Base-by-base conservation (phyloP, 2,113 vertebrate genomes). In the Strigops habroptila region DNA sequence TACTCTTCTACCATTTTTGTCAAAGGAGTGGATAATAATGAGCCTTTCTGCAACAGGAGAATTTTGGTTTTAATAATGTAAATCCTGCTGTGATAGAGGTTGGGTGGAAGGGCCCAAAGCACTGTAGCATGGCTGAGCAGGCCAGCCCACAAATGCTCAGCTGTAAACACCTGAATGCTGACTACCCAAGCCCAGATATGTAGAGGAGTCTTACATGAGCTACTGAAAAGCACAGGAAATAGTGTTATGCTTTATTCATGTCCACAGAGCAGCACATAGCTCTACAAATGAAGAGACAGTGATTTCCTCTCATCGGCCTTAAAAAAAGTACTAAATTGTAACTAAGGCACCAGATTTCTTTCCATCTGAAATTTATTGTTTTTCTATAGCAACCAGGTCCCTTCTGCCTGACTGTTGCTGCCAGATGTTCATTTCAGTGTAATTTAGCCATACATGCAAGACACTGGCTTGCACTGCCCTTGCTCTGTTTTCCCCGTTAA, bases 351-450 rank as follows among this genome's bases (percentile, higher is more conserved):
- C 69, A 84, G 65, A 89, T 86, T 82, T 93, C 62, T 87, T 96
- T 82, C 52, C 19, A 1, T 79, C 74, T 65, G 57, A 82, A 94
- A 93, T 86, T 64, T 69, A 93, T 93, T 4, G 1, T 89, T 94
- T 89, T 74, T 82, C 93, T 57, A 25, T 62, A 92, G 88, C 62
- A 95, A 93, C 80, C 77, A 31, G n/a, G 62, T 87, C 74, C 92
- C 69, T 86, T 74, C 82, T 93, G 88, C 65, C 57, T 63, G 85
- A 71, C 85, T 75, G 48, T 44, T 88, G 60, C 43, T 78, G 68
- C 85, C 96, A 96, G 86, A 96, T 97, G 96, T 95, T 96, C n/a
- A 76, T 94, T 92, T 84, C 88, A 52, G 39, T 68, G 77, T 57
- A 93, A 93, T 96, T 95, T 83, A 88, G 75, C 60, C 68, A 44